Evolutionary conservation across 2,797 vertebrate species (phyloP).

Genomic region (Mus caroli): DNA sequence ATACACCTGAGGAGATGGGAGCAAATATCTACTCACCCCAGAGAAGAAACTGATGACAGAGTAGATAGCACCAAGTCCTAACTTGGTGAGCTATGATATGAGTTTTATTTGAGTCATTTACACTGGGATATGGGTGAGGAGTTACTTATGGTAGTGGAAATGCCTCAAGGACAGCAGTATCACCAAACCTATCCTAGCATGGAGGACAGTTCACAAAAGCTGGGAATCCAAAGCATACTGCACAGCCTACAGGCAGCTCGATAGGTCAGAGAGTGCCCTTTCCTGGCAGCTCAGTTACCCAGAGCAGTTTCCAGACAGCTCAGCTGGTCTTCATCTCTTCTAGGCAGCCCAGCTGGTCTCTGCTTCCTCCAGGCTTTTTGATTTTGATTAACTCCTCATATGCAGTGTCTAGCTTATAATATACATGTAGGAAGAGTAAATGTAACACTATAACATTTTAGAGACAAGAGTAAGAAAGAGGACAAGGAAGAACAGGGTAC

Average conservation of each 20-base stretch:
- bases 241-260: neutral
- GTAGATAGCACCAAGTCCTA: neutral
- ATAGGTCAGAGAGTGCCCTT: neutral
- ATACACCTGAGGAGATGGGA: too few relatives aligned
- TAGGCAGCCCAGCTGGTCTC: neutral
- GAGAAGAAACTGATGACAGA: neutral
- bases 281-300: too few relatives aligned
- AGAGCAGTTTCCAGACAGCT: neutral
- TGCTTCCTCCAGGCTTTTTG: slow-evolving; percentile 8
- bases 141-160: neutral
- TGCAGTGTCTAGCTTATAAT: neutral
- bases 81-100: neutral
- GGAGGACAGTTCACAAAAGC: neutral
- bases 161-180: neutral
- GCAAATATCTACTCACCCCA: neutral
- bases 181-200: neutral
- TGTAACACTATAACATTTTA: neutral
- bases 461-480: neutral
- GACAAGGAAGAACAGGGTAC: neutral
- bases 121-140: too few relatives aligned
- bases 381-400: neutral
- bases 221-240: neutral
- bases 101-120: neutral
- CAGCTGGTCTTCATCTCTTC: neutral
- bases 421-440: neutral